A percentile compares a stretch with the other conserved stretches of the same genome.
Evolutionary conservation across 1,140 invertebrate species (phyloP).

Genomic region (Spodoptera litura): DNA sequence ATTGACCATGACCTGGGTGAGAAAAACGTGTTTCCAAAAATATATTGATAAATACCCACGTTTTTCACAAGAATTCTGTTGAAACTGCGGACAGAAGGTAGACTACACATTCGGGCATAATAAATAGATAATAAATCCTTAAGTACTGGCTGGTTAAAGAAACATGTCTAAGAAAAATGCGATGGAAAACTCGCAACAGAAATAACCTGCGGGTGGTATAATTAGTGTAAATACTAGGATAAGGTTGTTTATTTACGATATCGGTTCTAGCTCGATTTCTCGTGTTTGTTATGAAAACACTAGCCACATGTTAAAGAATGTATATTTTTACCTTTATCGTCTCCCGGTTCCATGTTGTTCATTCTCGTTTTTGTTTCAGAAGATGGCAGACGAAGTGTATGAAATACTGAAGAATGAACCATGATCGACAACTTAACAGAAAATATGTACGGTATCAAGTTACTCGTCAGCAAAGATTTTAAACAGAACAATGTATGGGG

Average conservation of each 20-base stretch:
- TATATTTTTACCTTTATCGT: conserved; percentile 20
- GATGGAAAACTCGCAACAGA: not conserved
- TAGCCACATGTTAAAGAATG: conserved; percentile 3
- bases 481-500: conserved; percentile 55
- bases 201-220: conserved; percentile 13
- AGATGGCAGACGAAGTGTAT: conserved; percentile 55
- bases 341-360: not conserved
- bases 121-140: not conserved
- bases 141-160: not conserved
- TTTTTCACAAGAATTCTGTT: no score
- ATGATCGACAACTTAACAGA: conserved; percentile 41
- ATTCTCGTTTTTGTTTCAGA: conserved; percentile 55
- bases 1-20: no score
- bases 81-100: no score
- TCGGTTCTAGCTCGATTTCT: conserved; percentile 20
- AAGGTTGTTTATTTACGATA: conserved; percentile 31
- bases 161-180: conserved; percentile 31
- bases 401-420: conserved; percentile 30
- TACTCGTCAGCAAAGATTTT: conserved; percentile 63
- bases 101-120: no score
- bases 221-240: conserved; percentile 33
- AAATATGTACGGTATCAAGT: conserved; percentile 69
- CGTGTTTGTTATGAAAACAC: conserved; percentile 14
- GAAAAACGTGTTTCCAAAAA: no score
- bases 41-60: no score